Conservation (phyloP, 92 coral and sea anemone species). For the Epizoanthus stellaris region DNA sequence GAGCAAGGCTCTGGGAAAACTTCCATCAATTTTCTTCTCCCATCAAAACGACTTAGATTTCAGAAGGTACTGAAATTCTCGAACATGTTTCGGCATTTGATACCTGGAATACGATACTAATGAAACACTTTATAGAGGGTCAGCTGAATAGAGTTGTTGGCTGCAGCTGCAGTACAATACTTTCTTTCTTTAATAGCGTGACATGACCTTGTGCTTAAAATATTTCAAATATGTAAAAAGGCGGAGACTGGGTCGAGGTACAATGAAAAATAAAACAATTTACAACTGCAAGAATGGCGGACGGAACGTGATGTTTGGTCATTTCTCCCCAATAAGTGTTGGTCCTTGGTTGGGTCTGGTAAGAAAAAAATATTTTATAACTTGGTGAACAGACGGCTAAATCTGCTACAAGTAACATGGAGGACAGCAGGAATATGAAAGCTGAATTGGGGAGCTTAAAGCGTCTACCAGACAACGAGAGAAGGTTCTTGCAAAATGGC, state of each 20-base stretch:
- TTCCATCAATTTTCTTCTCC: too few relatives aligned
- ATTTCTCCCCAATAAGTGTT: conserved; percentile 6
- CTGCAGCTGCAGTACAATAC: conserved; percentile 26
- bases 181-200: background rate
- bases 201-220: background rate
- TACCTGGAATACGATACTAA: conserved; percentile 15
- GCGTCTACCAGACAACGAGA: conserved; percentile 53
- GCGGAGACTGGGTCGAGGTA: conserved; percentile 41
- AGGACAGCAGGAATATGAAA: conserved; percentile 5
- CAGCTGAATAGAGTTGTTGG: background rate
- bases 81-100: conserved; percentile 4
- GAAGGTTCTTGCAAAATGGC: conserved; percentile 46
- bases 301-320: background rate
- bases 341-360: background rate
- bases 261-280: background rate
- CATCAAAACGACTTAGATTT: too few relatives aligned
- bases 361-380: background rate
- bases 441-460: conserved; percentile 46
- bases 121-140: background rate
- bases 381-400: background rate
- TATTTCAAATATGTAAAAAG: conserved; percentile 20
- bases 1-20: too few relatives aligned
- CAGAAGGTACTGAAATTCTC: too few relatives aligned
- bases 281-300: background rate
- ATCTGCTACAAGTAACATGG: conserved; percentile 8